Base-by-base conservation (phyloP, 1,140 invertebrate species). In the Drosophila orena region DNA sequence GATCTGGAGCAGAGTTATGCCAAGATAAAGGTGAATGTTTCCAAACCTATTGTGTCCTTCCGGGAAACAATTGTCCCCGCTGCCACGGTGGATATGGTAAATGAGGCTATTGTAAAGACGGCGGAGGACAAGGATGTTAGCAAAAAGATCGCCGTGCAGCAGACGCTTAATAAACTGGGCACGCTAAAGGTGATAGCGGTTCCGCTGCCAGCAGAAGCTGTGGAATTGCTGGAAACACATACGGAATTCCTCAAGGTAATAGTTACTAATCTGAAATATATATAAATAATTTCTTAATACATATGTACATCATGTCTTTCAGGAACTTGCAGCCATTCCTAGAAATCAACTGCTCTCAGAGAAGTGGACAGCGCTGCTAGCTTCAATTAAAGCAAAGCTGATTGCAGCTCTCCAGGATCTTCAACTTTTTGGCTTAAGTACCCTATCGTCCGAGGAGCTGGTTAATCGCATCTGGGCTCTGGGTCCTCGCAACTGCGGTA, bases 21-120 rank as follows among this genome's bases (percentile, higher is more conserved):
- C 1, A 97, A 97, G 91, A 95, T 99, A 59, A 95, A 97, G 40
- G 93, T 99, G 10, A 96, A 96, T 75, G 97, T 97, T 0, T 99
- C 98, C 1, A 95, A 97, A 81, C 98, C 98, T 0, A 99, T 99
- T 76, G 98, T 99, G 3, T 97, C 98, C 12, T 98, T 99, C 79
- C 94, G 97, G 77, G 99, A 99, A 93, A 99, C 98, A 0, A 95
- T 99, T 65, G 95, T 99, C 0, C 94, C 94, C 35, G 95, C 95
- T 14, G 97, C 97, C 0, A 97, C 95, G 85, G 91, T 97, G 1
- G 97, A 98, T 85, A 97, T 97, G 96, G 95, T 97, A 0, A 98
- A 98, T 92, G 97, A 98, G 94, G 94, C 94, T 27, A 97, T 97
- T 78, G 95, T 95, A 71, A 94, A 92, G 85, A 95, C 78, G 73